Evolutionary conservation across 2,888 invertebrate species (phyloP), one percentile per base, ranked within the genome.

Genomic region (Lycocerus yunnanus): DNA sequence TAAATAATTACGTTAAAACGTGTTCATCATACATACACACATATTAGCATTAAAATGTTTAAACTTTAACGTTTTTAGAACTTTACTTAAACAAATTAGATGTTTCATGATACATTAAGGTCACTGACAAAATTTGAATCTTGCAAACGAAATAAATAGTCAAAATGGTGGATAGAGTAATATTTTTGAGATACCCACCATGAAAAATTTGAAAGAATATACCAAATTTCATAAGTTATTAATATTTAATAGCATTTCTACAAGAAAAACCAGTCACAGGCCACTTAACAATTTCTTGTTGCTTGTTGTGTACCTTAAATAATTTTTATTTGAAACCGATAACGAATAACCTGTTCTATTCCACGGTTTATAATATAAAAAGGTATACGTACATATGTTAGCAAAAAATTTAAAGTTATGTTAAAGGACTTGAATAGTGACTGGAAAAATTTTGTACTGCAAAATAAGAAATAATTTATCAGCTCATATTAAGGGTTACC

Each of bases 1-100:
- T 65, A 15, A 24, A 58, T 73, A 73, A 73, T 73, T 73, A 73
- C n/a, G 58, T 24, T 63, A 27, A 59, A 65, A 69, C 66, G 65
- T 27, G 69, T 21, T 66, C 66, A 68, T 72, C 68, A 58, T 20
- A 68, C 58, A 63, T 58, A 43, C 21, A 72, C 60, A 61, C 16
- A 27, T 60, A 59, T 43, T 69, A 69, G 27, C 61, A 69, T 69
- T 69, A 61, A 63, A 18, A 69, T 14, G 58, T 13, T n/a, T 68
- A 58, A 58, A 58, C 20, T 68, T 18, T 24, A 66, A 43, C 66
- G 59, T 59, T 68, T 68, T 68, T 59, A 18, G 15, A 24, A 21
- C 43, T 43, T 43, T 58, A 58, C 43, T 63, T 63, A 65, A 15
- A 60, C 60, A 70, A 70, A 70, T 65, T 43, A 15, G 61, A 69